Evolutionary conservation across 2,797 vertebrate genomes (phyloP), one percentile per base, ranked within the genome.

Genomic region (Microhierax caerulescens): DNA sequence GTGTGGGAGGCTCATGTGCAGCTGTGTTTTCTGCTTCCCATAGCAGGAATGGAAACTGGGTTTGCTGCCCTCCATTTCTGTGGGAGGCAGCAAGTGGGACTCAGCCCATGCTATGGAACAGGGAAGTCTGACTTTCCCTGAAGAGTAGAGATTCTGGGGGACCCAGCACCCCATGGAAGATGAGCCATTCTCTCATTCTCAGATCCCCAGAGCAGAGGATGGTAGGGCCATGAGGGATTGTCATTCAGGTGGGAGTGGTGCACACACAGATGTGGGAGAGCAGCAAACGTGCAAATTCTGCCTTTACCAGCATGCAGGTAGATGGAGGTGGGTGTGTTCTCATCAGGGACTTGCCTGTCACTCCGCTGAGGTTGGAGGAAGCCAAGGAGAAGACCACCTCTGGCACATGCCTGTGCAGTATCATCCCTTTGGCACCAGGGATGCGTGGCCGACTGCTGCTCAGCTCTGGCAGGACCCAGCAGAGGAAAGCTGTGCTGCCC

Each of bases 341-440:
- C 22, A 41, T 65, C 9, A 2, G 14, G 37, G 54, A 27, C 18
- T 61, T 79, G 10, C 3, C 1, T 24, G 28, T 61, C 13, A 6
- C 34, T 69, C 11, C 20, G 4, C 11, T 85, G 10, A 3, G 14
- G 47, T 32, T 53, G 59, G 64, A 88, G 43, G 69, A 70, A 43
- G 19, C 36, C 43, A n/a, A 36, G 72, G 48, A 72, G 69, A 74
- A 9, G 27, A 37, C 14, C 13, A 45, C 36, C 27, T 48, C 43
- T 15, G 17, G 36, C 30, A 34, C 0, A 0, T 69, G 28, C 13
- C 37, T 54, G 23, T 57, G 32, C 2, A 1, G 0, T 43, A 3
- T 23, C n/a, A 4, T 87, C 45, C 74, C 22, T 50, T 51, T 21
- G 56, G 70, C 53, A n/a, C 36, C 0, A 0, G 53, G 43, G 39